Evolutionary conservation across 2,797 vertebrate genomes (phyloP).

Genomic region (Anguilla marmorata): DNA sequence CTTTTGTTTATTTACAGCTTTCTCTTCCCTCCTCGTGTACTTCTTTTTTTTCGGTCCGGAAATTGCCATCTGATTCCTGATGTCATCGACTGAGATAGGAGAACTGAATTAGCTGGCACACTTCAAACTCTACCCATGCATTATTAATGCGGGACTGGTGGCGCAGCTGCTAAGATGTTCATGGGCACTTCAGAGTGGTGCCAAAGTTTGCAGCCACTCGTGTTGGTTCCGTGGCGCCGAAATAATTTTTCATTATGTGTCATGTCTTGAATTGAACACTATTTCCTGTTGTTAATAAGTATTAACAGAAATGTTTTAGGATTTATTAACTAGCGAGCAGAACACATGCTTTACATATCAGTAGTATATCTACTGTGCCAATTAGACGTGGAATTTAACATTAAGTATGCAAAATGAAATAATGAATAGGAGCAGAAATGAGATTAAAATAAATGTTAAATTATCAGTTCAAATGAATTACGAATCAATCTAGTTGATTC

Average conservation of each 20-base stretch:
- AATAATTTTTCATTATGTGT: not conserved
- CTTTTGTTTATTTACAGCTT: constrained; percentile 1
- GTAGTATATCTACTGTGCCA: not conserved
- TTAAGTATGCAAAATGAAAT: not conserved
- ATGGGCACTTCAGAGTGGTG: not conserved
- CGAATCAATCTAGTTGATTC: not conserved
- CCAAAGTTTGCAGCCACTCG: not conserved
- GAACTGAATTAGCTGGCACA: constrained; percentile 33
- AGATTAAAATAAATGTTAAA: too few species aligned
- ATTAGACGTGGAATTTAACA: not conserved
- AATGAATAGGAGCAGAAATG: too few species aligned
- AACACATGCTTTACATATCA: not conserved
- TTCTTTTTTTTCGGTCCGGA: constrained; percentile 10
- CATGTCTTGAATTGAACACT: not conserved
- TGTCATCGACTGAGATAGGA: constrained; percentile 13
- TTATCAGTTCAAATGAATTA: too few species aligned
- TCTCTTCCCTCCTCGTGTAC: not conserved
- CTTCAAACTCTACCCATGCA: constrained; percentile 30
- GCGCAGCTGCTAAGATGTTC: not conserved
- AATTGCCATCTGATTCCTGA: constrained; percentile 27
- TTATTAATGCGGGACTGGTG: constrained; percentile 30
- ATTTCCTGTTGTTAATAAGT: not conserved
- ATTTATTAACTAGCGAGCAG: not conserved
- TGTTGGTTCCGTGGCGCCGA: not conserved
- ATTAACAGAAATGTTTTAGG: not conserved